Evolutionary conservation across 1,140 invertebrate genomes (phyloP).

Genomic region (Aphelenchoides besseyi): DNA sequence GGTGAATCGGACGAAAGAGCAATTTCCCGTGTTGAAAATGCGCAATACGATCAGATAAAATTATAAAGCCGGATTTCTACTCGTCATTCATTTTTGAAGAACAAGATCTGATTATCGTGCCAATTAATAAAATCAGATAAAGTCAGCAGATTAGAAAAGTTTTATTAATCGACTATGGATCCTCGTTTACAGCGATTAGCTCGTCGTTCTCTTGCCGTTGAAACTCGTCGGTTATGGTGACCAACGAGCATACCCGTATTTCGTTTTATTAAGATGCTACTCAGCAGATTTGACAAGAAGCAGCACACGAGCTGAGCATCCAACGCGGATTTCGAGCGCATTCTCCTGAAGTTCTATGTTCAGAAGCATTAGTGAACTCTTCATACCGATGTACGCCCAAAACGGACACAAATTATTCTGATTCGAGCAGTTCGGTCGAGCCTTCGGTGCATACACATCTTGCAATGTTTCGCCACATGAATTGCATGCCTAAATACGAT

Average conservation of each 20-base stretch:
- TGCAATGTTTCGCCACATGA: constrained; percentile 45
- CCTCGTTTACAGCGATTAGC: too few species aligned
- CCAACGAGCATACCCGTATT: neutral
- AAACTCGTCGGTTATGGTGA: neutral
- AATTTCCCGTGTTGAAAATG: constrained; percentile 94
- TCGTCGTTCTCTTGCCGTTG: neutral
- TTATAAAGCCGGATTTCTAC: neutral
- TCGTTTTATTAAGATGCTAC: constrained; percentile 9
- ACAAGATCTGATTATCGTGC: neutral
- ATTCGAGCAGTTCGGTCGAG: constrained; percentile 34
- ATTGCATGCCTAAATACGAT: too few species aligned
- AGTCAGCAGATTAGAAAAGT: neutral
- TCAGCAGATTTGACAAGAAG: constrained; percentile 48
- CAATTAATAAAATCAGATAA: neutral
- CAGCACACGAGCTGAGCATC: constrained; percentile 39
- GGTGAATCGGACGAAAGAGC: constrained; percentile 95
- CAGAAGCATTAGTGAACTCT: neutral
- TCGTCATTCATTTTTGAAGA: neutral
- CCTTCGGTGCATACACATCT: constrained; percentile 40
- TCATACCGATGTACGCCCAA: constrained; percentile 45
- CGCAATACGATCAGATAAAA: constrained; percentile 70
- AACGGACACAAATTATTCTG: constrained; percentile 44
- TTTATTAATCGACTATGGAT: too few species aligned
- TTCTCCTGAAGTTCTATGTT: neutral
- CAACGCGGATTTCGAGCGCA: constrained; percentile 42